phyloP scores from a whole-genome alignment of 2,113 vertebrate species.

The Turdus rufiventris region DNA sequence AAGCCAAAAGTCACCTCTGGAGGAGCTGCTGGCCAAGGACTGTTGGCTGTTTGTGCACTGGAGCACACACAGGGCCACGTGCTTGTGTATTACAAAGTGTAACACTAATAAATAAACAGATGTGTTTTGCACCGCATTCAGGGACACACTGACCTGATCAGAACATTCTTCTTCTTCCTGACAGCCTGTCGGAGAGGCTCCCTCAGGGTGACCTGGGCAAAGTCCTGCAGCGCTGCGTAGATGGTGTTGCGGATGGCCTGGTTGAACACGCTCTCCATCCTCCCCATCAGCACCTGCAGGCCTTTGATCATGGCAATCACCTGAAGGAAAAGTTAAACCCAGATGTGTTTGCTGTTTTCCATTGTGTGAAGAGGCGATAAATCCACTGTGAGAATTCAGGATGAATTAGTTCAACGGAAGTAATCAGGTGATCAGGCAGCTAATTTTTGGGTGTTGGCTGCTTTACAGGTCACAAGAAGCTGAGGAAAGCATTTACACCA shows the following conservation, averaged over 20 bases:
- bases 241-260: conserved; percentile 99
- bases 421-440: not conserved
- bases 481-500: not conserved
- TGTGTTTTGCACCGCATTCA: not conserved
- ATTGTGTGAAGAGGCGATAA: not conserved
- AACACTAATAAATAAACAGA: not conserved
- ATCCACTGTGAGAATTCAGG: not conserved
- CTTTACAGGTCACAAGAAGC: not conserved
- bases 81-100: not conserved
- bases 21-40: not conserved
- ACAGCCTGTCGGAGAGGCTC: conserved; percentile 95
- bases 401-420: not conserved
- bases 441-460: not conserved
- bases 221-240: conserved; percentile 96
- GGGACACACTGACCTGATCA: conserved; percentile 84
- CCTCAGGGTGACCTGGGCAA: conserved; percentile 91
- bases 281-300: conserved; percentile 96
- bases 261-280: conserved; percentile 99
- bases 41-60: not conserved
- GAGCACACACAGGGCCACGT: not conserved
- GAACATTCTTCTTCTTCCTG: conserved; percentile 97
- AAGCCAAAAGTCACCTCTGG: not conserved
- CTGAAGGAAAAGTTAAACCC: conserved; percentile 34
- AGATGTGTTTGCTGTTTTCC: not conserved
- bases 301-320: conserved; percentile 99